A percentile compares a stretch with the other conserved stretches of the same genome.
Evolutionary conservation across 2,888 invertebrate species (phyloP).

Genomic region (Limnephilus lunatus): DNA sequence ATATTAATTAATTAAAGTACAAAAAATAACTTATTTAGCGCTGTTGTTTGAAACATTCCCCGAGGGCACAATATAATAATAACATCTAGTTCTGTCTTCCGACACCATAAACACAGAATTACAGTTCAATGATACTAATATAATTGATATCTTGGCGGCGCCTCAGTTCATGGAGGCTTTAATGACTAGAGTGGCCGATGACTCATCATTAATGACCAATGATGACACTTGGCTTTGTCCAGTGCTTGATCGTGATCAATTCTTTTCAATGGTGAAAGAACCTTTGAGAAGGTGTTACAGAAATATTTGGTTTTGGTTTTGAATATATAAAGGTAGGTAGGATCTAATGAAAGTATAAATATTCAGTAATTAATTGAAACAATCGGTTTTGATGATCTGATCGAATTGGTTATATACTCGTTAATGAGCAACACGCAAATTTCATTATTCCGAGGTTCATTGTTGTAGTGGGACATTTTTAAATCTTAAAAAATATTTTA

Average conservation of each 20-base stretch:
- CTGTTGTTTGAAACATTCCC: neutral
- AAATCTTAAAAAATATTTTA: too few relatives aligned
- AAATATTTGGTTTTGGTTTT: neutral
- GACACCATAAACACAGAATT: neutral
- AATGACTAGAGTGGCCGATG: neutral
- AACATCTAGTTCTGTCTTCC: neutral
- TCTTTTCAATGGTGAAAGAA: neutral
- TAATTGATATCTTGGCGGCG: neutral
- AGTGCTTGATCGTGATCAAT: neutral
- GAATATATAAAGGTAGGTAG: too few relatives aligned
- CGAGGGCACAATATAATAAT: neutral
- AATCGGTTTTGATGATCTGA: too few relatives aligned
- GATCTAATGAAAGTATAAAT: too few relatives aligned
- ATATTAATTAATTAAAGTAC: neutral
- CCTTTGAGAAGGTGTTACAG: neutral
- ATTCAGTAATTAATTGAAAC: too few relatives aligned
- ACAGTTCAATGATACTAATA: neutral
- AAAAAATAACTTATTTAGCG: neutral
- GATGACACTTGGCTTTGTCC: neutral
- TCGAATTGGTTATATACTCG: too few relatives aligned
- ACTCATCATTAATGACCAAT: constrained; percentile 2
- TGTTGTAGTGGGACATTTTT: too few relatives aligned
- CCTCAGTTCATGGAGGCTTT: neutral
- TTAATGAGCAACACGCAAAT: too few relatives aligned
- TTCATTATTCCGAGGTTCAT: too few relatives aligned